Evolutionary conservation across 2,888 invertebrate genomes (phyloP).

Genomic region (Drosophila ezoana): DNA sequence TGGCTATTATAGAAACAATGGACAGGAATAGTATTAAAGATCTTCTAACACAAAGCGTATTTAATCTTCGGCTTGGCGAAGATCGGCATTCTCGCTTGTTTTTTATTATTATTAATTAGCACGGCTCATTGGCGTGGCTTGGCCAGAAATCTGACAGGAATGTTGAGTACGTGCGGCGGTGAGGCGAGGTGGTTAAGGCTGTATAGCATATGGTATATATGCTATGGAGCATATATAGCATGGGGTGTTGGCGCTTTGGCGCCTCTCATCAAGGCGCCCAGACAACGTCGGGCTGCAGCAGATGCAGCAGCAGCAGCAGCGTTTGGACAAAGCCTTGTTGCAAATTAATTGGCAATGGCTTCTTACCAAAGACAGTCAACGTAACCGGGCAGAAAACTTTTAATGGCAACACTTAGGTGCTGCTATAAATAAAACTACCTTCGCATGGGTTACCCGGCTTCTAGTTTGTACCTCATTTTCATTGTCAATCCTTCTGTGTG

Average conservation of each 20-base stretch:
- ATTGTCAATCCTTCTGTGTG: slow-evolving; percentile 71
- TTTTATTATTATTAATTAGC: slow-evolving; percentile 78
- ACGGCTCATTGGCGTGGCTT: slow-evolving; percentile 43
- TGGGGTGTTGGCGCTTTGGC: slow-evolving; percentile 80
- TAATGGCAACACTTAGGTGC: slow-evolving; percentile 77
- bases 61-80: no score
- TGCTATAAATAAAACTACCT: slow-evolving; percentile 73
- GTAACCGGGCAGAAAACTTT: slow-evolving; percentile 48
- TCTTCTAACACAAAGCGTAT: no score
- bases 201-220: slow-evolving; percentile 34
- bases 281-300: slow-evolving; percentile 39
- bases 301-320: not conserved
- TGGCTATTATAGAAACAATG: no score
- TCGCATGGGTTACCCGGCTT: slow-evolving; percentile 30
- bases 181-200: slow-evolving; percentile 19
- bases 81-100: slow-evolving; percentile 5
- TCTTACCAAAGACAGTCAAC: slow-evolving; percentile 46
- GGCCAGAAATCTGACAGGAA: slow-evolving; percentile 68
- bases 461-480: slow-evolving; percentile 72
- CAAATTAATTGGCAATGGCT: slow-evolving; percentile 76
- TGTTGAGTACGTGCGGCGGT: slow-evolving; percentile 50
- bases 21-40: no score
- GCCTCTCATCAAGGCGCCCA: slow-evolving; percentile 75
- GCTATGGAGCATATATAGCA: slow-evolving; percentile 20
- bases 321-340: slow-evolving; percentile 75